Base-by-base conservation (phyloP, 2,888 invertebrate genomes). In the Hyalella azteca region DNA sequence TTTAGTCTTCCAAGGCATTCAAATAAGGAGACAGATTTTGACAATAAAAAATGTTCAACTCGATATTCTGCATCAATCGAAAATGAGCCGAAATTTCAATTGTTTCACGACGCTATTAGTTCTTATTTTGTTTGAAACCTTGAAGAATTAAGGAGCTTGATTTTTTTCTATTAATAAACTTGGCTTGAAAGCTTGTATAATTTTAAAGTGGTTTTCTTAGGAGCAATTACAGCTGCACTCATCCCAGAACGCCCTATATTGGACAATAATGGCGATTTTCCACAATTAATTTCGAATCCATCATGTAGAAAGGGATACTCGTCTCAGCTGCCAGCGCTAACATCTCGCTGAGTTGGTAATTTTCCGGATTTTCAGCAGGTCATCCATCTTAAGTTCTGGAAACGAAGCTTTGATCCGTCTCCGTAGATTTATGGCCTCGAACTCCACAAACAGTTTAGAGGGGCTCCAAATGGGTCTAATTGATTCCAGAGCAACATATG, bases 341-440 rank as follows among this genome's bases (percentile, higher is more conserved):
- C 66, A 32, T 66, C 66, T 66, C 36, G 36, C 66, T 36, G 32
- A n/a, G 66, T 66, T 29, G 66, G 66, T 66, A 66, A 66, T 66
- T 66, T 66, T 66, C 66, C 36, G 36, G 66, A 66, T 66, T 66
- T 66, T 29, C 66, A 66, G 66, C 66, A 66, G 66, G 66, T 66
- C 75, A 75, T 75, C 75, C 75, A 75, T 75, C 75, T 75, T 75
- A 75, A 75, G 75, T 75, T 75, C 75, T 75, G 75, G 75, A 75
- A 75, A 75, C 75, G 75, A 75, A 75, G 75, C 75, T 75, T 75
- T 75, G 75, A 75, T 75, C 75, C 75, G 75, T 75, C 75, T 19
- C 41, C 29, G 39, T 36, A 75, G 75, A 75, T 75, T 75, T 75
- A 75, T 75, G 11, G 45, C 75, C 41, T 36, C 45, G 36, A 75